A percentile compares a stretch with the other conserved stretches of the same genome.
These are phyloP conservation scores for Bursaphelenchus okinawaensis DNA, from an alignment of 2,888 invertebrate genomes.

Conservation along the genomic window DNA sequence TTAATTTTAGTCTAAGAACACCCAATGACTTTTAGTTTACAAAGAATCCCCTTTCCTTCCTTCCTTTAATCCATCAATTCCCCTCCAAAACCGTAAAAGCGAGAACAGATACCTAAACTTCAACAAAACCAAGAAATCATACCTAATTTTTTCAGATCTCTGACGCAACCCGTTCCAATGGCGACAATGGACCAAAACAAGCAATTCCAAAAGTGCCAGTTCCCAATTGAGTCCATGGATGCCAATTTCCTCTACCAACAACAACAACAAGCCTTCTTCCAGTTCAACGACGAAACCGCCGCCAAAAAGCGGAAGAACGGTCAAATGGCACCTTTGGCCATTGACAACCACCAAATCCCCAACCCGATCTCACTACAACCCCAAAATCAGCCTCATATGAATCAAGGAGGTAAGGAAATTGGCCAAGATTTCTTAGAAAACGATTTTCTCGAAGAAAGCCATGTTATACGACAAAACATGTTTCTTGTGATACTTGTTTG, in stretches of 20 bases:
- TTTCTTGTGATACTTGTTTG: too few relatives aligned
- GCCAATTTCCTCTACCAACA: conserved; percentile 28
- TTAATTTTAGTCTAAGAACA: too few relatives aligned
- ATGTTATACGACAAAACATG: too few relatives aligned
- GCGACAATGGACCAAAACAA: not conserved
- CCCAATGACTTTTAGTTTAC: too few relatives aligned
- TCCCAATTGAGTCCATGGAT: not conserved
- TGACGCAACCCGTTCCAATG: not conserved
- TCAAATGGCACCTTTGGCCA: not conserved
- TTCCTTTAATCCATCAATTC: too few relatives aligned
- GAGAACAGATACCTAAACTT: too few relatives aligned
- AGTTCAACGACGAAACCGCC: conserved; percentile 2
- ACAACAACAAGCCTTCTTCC: conserved; percentile 9
- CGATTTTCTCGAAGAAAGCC: too few relatives aligned
- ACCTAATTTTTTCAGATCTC: not conserved
- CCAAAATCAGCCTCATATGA: not conserved
- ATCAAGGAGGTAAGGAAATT: not conserved
- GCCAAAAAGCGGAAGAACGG: conserved; percentile 13
- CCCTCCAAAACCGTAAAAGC: too few relatives aligned
- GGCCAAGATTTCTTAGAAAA: too few relatives aligned
- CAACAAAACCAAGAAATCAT: not conserved
- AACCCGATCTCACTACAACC: not conserved
- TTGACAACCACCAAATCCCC: not conserved
- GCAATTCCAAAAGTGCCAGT: not conserved
- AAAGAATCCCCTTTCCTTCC: too few relatives aligned